A percentile compares a stretch with the other conserved stretches of the same genome.
These are phyloP conservation scores for Probaryconus sp. DNA, from an alignment of 1,140 invertebrate genomes.

Conservation along the genomic window DNA sequence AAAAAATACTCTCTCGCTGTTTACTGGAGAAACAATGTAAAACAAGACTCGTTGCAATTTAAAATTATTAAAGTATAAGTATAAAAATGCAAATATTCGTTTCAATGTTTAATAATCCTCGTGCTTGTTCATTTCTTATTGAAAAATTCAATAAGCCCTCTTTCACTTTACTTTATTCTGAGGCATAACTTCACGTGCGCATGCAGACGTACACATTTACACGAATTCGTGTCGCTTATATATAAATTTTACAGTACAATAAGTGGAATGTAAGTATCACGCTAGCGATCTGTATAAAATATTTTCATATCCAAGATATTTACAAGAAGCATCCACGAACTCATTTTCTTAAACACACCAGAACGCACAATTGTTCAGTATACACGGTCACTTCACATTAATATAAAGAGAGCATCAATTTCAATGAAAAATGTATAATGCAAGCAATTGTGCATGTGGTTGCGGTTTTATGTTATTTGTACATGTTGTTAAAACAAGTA, in stretches of 20 bases:
- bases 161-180: slow-evolving; percentile 68
- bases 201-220: slow-evolving; percentile 27
- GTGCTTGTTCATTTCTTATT: no score
- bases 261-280: slow-evolving; percentile 54
- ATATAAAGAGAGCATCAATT: no score
- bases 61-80: no score
- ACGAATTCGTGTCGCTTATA: slow-evolving; percentile 40
- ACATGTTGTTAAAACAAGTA: no score
- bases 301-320: slow-evolving; percentile 69
- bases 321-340: slow-evolving; percentile 64
- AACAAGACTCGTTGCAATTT: no score
- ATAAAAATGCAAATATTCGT: no score
- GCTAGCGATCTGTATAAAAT: slow-evolving; percentile 76
- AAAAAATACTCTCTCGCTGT: no score
- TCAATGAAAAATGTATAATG: no score
- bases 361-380: slow-evolving; percentile 49
- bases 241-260: slow-evolving; percentile 57
- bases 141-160: slow-evolving; percentile 45
- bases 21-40: no score
- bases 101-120: no score
- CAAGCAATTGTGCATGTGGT: no score
- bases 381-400: slow-evolving; percentile 51
- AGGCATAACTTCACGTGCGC: slow-evolving; percentile 30
- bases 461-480: no score
- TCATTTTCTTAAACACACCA: slow-evolving; percentile 35